Conservation (phyloP, 2,797 vertebrate species). For the Cryptoblepharus egeriae region DNA sequence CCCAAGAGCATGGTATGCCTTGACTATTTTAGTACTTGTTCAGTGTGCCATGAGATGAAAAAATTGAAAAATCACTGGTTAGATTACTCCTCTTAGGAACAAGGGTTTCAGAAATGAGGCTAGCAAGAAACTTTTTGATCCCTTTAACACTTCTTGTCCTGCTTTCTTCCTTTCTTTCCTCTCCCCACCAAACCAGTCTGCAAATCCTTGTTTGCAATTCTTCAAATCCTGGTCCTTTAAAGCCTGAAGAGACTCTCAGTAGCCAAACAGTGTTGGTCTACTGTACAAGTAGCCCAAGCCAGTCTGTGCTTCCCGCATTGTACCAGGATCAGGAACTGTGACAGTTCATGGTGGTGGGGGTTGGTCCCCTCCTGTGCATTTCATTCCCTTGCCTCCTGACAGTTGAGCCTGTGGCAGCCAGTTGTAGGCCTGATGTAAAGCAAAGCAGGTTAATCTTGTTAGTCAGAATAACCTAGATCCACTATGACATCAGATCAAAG, state of each 20-base stretch:
- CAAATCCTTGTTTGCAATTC: background rate
- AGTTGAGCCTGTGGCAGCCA: background rate
- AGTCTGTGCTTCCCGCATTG: background rate
- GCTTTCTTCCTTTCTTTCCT: constrained; percentile 24
- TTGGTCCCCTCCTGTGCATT: no score
- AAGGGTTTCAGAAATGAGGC: no score
- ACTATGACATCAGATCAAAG: no score
- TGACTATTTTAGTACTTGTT: no score
- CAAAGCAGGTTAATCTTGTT: background rate
- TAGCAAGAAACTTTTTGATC: no score
- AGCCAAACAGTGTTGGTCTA: background rate
- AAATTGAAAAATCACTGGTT: no score
- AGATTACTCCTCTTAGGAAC: background rate
- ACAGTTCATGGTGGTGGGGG: background rate
- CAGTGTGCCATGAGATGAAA: no score
- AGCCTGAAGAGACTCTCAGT: background rate
- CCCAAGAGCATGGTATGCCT: no score
- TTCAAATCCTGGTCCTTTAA: background rate
- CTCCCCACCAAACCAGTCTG: constrained; percentile 38
- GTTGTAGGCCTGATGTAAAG: background rate
- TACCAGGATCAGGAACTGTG: background rate
- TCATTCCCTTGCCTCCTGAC: background rate
- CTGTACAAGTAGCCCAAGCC: background rate
- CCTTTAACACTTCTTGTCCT: constrained; percentile 25
- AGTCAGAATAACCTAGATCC: background rate